Base-by-base conservation (phyloP, 2,888 invertebrate genomes). In the Caenorhabditis sulstoni region DNA sequence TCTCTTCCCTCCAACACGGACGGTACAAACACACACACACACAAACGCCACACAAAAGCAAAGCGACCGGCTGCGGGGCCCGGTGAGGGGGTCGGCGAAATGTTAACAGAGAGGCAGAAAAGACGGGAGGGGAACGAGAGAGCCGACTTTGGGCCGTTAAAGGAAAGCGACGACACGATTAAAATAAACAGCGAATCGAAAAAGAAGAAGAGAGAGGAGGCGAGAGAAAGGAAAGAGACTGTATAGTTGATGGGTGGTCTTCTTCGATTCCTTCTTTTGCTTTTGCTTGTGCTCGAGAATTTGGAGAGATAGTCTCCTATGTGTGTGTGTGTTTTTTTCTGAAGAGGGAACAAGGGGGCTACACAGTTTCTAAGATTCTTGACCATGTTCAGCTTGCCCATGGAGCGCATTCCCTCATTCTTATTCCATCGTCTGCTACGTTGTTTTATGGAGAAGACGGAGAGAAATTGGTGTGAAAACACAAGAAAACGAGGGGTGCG, bases 241-340 rank as follows among this genome's bases (percentile, higher is more conserved):
- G 41, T 50, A 37, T 49, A 45, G 62, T 52, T 50, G 52, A 41
- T 45, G 61, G 52, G 61, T 58, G 71, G 58, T 59, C 59, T 59
- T 59, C 58, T 47, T 29, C 29, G n/a, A n/a, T n/a, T 29, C 29
- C 29, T 29, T 29, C 7, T 7, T 7, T 29, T 29, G 7, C 7
- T 29, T 29, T 29, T 7, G 29, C n/a, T n/a, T n/a, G n/a, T n/a
- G n/a, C n/a, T 57, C 57, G 61, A 58, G 61, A 37, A 53, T n/a
- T 16, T 39, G 23, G 39, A 65, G 20, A 52, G 14, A n/a, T 3
- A 8, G 22, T 7, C 7, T n/a, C n/a, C n/a, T n/a, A n/a, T n/a
- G n/a, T n/a, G n/a, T n/a, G n/a, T n/a, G n/a, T n/a, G n/a, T n/a
- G n/a, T n/a, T n/a, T n/a, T n/a, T n/a, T n/a, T n/a, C n/a, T n/a